A percentile compares a stretch with the other conserved stretches of the same genome.
These are phyloP conservation scores for Formicarius rufipectus DNA, from an alignment of 2,113 vertebrate genomes.

Conservation along the genomic window DNA sequence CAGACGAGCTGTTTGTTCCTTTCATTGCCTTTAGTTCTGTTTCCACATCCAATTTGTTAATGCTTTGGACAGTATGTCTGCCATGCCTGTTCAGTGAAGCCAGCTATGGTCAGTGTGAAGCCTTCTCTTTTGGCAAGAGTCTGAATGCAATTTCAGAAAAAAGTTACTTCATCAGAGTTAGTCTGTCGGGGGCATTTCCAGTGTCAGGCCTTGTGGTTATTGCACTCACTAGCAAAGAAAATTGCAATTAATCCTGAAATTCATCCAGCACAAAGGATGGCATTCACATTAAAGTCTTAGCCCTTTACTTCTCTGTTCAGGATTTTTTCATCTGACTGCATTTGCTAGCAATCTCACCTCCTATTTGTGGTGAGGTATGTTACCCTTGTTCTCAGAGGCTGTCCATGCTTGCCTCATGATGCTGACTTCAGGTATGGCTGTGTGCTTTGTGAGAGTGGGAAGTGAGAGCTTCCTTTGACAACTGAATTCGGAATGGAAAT, in stretches of 20 bases:
- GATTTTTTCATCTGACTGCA: background rate
- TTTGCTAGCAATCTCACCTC: background rate
- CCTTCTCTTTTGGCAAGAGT: background rate
- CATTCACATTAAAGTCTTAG: background rate
- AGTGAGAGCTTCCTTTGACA: background rate
- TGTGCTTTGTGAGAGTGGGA: no score
- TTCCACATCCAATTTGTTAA: conserved; percentile 1
- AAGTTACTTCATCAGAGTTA: background rate
- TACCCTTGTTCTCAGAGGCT: rapidly evolving
- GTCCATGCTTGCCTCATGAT: rapidly evolving
- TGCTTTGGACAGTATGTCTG: background rate
- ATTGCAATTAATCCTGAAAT: background rate
- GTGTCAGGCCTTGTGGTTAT: background rate
- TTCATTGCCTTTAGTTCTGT: background rate
- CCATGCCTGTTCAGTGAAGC: background rate
- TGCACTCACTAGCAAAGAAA: background rate
- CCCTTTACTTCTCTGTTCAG: background rate
- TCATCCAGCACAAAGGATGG: background rate
- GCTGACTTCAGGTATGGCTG: background rate
- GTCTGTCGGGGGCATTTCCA: conserved; percentile 6
- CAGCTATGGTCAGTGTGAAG: background rate
- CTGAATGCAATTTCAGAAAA: background rate
- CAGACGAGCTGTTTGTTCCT: conserved; percentile 10
- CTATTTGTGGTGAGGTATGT: background rate
- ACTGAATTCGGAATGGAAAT: background rate